Evolutionary conservation across 2,113 vertebrate genomes (phyloP).

Genomic region (Copsychus sechellarum): DNA sequence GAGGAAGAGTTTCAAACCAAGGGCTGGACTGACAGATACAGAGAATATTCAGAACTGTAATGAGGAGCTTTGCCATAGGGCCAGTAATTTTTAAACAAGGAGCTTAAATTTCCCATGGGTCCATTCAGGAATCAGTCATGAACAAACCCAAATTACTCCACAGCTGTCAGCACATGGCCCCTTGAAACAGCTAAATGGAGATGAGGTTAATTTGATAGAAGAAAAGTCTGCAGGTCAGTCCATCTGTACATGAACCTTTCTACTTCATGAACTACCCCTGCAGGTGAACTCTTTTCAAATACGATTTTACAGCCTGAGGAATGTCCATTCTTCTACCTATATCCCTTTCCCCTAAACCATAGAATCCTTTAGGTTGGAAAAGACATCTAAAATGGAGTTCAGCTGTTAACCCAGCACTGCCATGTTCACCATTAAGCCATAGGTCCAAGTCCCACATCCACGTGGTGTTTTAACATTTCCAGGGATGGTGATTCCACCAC

Average conservation of each 20-base stretch:
- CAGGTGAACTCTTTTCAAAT: not conserved
- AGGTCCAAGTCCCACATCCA: not conserved
- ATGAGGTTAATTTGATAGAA: not conserved
- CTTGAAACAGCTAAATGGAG: not conserved
- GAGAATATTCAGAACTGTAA: not conserved
- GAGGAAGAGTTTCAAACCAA: not conserved
- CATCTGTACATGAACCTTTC: not conserved
- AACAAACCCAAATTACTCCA: not conserved
- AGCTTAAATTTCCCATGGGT: not conserved
- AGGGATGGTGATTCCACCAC: not conserved
- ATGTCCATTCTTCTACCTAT: rapidly evolving
- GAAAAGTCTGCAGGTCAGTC: not conserved
- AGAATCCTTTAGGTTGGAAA: not conserved
- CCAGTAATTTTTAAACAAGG: not conserved
- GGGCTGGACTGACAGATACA: rapidly evolving
- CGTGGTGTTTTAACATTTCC: rapidly evolving
- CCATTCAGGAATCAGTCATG: not conserved
- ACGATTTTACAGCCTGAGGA: not conserved
- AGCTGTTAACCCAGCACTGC: not conserved
- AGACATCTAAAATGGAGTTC: rapidly evolving
- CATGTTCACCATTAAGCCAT: rapidly evolving
- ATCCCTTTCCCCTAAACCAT: not conserved
- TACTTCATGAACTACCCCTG: not conserved
- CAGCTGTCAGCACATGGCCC: not conserved
- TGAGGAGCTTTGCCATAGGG: not conserved